Evolutionary conservation across 92 coral and sea anemone species (phyloP), one percentile per base, ranked within the genome.

Genomic region (Plumapathes pennacea): DNA sequence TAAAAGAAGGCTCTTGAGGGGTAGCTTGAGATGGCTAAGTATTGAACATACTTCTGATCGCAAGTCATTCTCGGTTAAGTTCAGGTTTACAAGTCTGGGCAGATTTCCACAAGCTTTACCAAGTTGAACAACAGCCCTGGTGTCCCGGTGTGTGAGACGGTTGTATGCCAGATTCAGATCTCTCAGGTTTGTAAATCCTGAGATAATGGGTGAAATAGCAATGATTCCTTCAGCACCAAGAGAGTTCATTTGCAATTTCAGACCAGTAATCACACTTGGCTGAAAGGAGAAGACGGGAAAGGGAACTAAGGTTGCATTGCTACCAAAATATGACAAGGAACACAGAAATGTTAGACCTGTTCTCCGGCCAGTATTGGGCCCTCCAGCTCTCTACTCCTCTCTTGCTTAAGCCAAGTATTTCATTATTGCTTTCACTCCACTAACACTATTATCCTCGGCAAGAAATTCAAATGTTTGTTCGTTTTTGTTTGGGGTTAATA

Each of bases 161-260:
- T 77, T 87, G 89, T 82, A 87, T 20, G 90, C 76, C 10, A 87
- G 82, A 32, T 82, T 83, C 28, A 79, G 73, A 9, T 56, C 83
- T 31, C 67, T 71, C n/a, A 85, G 76, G 71, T 85, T 75, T 13
- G 62, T 64, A 23, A 76, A 77, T 38, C 42, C 69, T 18, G 48
- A 44, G 15, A 85, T 47, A 23, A 58, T 55, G 5, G 72, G 62
- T 17, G 76, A 58, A 12, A 59, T 24, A 50, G 46, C 21, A 8
- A 47, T 32, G 41, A 72, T 28, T 52, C 84, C 79, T 5, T 71
- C 45, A 10, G 53, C 39, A 60, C 67, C 81, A 22, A 90, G 64
- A 11, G 63, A 55, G 46, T 86, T 90, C 82, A 78, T 54, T 46
- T 60, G 29, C 21, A 87, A 50, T 49, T 86, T 64, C 1, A 90